These are phyloP conservation scores for Equus przewalskii DNA, from an alignment of 2,113 vertebrate genomes.

Conservation along the genomic window DNA sequence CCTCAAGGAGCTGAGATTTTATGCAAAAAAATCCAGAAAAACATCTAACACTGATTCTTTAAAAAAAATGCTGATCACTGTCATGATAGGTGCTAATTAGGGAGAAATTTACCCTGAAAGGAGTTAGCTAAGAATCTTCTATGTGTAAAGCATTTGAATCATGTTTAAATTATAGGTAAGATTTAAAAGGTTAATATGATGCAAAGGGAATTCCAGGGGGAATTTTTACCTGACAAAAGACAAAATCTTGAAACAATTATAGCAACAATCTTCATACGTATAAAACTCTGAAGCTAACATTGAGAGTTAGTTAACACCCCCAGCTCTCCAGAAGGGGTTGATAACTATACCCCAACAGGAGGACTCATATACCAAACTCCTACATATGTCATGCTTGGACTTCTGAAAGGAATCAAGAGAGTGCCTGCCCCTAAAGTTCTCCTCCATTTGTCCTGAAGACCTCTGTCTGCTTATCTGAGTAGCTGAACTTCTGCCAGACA, in stretches of 20 bases:
- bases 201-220: background rate
- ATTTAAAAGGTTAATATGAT: background rate
- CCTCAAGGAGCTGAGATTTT: background rate
- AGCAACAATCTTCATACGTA: background rate
- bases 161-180: background rate
- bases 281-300: background rate
- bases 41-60: background rate
- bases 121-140: background rate
- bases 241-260: background rate
- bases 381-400: background rate
- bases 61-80: background rate
- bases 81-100: background rate
- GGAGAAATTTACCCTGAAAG: background rate
- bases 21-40: background rate
- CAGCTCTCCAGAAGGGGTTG: background rate
- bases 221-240: slow-evolving; percentile 40
- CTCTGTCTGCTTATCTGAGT: background rate
- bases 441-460: background rate
- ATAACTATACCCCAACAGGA: background rate
- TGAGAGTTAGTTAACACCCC: background rate
- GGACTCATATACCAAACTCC: background rate
- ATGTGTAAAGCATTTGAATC: background rate
- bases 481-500: background rate
- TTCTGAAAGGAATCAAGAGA: background rate
- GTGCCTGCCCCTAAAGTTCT: background rate